phyloP scores from a whole-genome alignment of 2,797 vertebrate genomes.

The Cyprinella venusta region DNA sequence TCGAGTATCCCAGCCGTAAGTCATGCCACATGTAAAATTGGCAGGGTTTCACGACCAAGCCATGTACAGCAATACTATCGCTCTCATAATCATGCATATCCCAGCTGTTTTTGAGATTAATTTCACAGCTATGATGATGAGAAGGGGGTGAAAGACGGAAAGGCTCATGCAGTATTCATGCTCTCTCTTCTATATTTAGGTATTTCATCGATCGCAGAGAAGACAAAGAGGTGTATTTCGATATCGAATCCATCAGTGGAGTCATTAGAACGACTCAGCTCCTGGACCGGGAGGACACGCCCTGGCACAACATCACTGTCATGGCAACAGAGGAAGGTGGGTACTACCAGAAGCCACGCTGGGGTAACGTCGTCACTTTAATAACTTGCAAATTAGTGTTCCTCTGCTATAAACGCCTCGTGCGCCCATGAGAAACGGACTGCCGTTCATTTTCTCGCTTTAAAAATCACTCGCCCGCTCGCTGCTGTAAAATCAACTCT shows the following conservation, averaged over 20 bases:
- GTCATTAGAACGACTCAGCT: conserved; percentile 86
- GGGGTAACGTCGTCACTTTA: background rate
- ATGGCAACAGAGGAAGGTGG: conserved; percentile 94
- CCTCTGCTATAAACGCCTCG: background rate
- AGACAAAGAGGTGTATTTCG: conserved; percentile 85
- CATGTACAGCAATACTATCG: conserved; percentile 17
- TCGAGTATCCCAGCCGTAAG: background rate
- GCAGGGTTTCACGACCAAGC: conserved; percentile 28
- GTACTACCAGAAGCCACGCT: conserved; percentile 66
- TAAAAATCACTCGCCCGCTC: background rate
- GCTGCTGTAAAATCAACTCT: background rate
- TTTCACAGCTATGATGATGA: conserved; percentile 45
- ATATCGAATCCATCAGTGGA: conserved; percentile 89
- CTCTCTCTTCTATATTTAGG: conserved; percentile 71
- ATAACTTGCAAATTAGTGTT: conserved; percentile 30
- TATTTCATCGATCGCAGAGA: conserved; percentile 87
- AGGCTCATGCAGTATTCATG: conserved; percentile 50
- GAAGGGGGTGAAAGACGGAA: conserved; percentile 30
- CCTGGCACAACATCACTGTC: conserved; percentile 96
- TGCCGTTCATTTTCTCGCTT: background rate
- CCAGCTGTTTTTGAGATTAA: conserved; percentile 38
- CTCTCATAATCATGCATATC: conserved; percentile 42
- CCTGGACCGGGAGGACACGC: conserved; percentile 90
- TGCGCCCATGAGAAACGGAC: conserved; percentile 2
- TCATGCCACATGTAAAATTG: conserved; percentile 27